Evolutionary conservation across 2,888 invertebrate genomes (phyloP).

Genomic region (Hydroisotoma schaefferi): DNA sequence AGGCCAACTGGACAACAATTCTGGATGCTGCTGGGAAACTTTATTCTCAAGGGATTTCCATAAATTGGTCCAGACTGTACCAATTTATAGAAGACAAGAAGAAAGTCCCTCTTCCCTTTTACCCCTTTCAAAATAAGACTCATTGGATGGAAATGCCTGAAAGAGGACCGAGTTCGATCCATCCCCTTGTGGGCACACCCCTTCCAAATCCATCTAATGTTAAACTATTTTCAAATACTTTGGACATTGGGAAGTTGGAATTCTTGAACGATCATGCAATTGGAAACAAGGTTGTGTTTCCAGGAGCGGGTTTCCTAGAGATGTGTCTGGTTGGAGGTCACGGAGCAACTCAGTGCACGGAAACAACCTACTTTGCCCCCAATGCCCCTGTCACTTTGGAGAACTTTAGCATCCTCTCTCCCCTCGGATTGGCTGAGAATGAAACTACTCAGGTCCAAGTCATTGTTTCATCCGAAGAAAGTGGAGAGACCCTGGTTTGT

Average conservation of each 20-base stretch:
- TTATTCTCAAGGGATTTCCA: slow-evolving; percentile 7
- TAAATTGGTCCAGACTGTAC: slow-evolving; percentile 2
- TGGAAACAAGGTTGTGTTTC: slow-evolving; percentile 19
- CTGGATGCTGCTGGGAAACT: slow-evolving; percentile 20
- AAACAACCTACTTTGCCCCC: neutral
- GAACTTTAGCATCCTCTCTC: slow-evolving; percentile 5
- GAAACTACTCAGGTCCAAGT: slow-evolving; percentile 8
- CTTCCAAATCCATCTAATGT: slow-evolving; percentile 11
- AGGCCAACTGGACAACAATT: slow-evolving; percentile 11
- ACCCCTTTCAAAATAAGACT: slow-evolving; percentile 20
- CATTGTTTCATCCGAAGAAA: slow-evolving; percentile 6
- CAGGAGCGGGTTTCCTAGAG: slow-evolving; percentile 26
- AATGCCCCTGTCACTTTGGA: slow-evolving; percentile 3
- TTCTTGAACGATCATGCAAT: slow-evolving; percentile 20
- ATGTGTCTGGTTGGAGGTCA: slow-evolving; percentile 18
- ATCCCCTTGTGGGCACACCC: slow-evolving; percentile 20
- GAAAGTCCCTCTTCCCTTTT: slow-evolving; percentile 18
- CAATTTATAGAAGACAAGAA: neutral
- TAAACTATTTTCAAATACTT: slow-evolving; percentile 8
- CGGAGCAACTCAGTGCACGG: slow-evolving; percentile 4
- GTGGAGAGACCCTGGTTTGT: slow-evolving; percentile 19
- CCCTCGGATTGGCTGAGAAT: slow-evolving; percentile 5
- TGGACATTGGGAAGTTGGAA: slow-evolving; percentile 1
- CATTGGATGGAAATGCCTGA: slow-evolving; percentile 14
- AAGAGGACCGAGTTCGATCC: slow-evolving; percentile 2